A percentile compares a stretch with the other conserved stretches of the same genome.
These are phyloP conservation scores for Platypus cylindrus DNA, from an alignment of 2,888 invertebrate genomes.

Conservation along the genomic window DNA sequence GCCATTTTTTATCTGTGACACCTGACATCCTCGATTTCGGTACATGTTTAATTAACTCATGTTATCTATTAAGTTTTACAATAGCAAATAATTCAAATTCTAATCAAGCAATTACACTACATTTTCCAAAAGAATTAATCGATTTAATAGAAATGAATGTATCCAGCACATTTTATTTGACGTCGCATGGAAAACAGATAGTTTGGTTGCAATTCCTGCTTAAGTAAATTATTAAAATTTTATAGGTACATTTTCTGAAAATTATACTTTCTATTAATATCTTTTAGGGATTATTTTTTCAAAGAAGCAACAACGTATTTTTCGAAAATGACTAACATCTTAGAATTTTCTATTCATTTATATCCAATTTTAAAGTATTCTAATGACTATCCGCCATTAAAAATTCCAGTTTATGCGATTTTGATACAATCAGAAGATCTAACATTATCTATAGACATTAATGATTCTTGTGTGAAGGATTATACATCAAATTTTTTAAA, in stretches of 20 bases:
- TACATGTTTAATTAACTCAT: slow-evolving; percentile 17
- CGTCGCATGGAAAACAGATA: slow-evolving; percentile 12
- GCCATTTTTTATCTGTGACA: slow-evolving; percentile 16
- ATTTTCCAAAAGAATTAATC: slow-evolving; percentile 15
- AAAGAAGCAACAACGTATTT: slow-evolving; percentile 8
- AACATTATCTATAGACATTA: slow-evolving; percentile 11
- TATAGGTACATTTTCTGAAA: neutral
- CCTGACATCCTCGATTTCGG: slow-evolving; percentile 20
- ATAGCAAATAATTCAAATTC: slow-evolving; percentile 16
- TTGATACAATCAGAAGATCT: slow-evolving; percentile 14
- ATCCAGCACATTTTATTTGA: slow-evolving; percentile 15
- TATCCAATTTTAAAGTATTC: slow-evolving; percentile 15
- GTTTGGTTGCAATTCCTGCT: slow-evolving; percentile 18
- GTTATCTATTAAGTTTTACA: slow-evolving; percentile 18
- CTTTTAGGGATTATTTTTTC: slow-evolving; percentile 13
- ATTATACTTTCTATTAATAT: neutral
- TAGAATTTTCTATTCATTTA: slow-evolving; percentile 18
- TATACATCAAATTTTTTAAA: slow-evolving; percentile 12
- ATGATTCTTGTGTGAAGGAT: too few relatives aligned
- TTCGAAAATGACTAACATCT: slow-evolving; percentile 13
- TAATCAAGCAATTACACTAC: slow-evolving; percentile 17
- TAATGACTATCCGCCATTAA: slow-evolving; percentile 16
- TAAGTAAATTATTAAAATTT: slow-evolving; percentile 12
- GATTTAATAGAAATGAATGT: slow-evolving; percentile 15
- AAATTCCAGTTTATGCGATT: slow-evolving; percentile 17